phyloP scores from a whole-genome alignment of 2,888 invertebrate genomes.

The Eudasyphora cyanicolor region DNA sequence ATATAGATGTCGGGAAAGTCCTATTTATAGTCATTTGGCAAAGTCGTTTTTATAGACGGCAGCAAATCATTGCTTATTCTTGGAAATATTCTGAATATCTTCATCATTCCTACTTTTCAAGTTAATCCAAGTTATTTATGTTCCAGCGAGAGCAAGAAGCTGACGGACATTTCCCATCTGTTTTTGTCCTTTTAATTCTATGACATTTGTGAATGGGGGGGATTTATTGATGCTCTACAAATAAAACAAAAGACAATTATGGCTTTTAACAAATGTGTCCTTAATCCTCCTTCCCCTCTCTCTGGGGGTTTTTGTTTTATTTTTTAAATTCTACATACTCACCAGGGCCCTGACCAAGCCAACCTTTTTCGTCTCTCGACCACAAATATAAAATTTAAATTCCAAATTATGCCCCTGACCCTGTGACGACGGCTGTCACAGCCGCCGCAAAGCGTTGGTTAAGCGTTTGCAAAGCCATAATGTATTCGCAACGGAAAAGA shows the following conservation, averaged over 20 bases:
- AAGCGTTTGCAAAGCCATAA: background rate
- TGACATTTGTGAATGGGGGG: background rate
- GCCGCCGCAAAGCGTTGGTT: background rate
- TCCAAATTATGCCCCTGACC: background rate
- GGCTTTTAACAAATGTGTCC: background rate
- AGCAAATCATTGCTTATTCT: too few species aligned
- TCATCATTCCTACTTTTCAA: too few species aligned
- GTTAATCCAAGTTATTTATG: too few species aligned
- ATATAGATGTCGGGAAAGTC: too few species aligned
- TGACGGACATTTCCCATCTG: too few species aligned
- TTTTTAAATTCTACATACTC: too few species aligned
- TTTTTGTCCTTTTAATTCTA: background rate
- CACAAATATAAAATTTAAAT: slow-evolving; percentile 1
- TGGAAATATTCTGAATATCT: too few species aligned
- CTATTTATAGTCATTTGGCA: too few species aligned
- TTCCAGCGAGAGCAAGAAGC: too few species aligned
- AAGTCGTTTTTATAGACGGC: too few species aligned
- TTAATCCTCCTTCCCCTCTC: background rate
- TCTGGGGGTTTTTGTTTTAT: background rate
- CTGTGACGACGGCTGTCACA: background rate
- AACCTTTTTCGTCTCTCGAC: background rate
- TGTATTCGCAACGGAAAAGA: background rate
- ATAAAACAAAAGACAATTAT: background rate
- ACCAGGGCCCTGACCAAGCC: too few species aligned
- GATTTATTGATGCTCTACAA: background rate